phyloP scores from a whole-genome alignment of 2,888 invertebrate genomes.

The Himalopsyche anomala region DNA sequence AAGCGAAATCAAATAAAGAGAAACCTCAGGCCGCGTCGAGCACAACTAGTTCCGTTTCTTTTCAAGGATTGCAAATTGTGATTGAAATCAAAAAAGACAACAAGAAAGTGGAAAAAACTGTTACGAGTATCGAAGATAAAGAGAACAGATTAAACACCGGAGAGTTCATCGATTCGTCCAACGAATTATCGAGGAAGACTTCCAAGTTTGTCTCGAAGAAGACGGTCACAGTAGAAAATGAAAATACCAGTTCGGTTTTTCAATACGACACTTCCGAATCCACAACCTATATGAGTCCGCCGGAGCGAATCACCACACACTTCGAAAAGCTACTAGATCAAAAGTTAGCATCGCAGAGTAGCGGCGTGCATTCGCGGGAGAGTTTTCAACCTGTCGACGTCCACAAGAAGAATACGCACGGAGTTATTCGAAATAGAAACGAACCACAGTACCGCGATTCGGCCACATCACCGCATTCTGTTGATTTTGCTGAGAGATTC shows the following conservation, averaged over 20 bases:
- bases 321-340: slow-evolving; percentile 51
- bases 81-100: slow-evolving; percentile 58
- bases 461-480: not conserved
- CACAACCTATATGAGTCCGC: slow-evolving; percentile 76
- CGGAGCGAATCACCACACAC: slow-evolving; percentile 70
- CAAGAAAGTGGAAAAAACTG: slow-evolving; percentile 44
- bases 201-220: slow-evolving; percentile 56
- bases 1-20: not conserved
- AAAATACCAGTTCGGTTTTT: slow-evolving; percentile 44
- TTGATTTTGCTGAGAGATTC: not conserved
- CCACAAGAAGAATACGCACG: not conserved
- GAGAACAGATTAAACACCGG: not conserved
- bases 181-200: slow-evolving; percentile 59
- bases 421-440: not conserved
- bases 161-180: slow-evolving; percentile 55
- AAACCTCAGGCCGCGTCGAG: slow-evolving; percentile 39
- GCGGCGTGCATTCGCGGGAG: not conserved
- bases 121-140: not conserved
- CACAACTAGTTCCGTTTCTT: slow-evolving; percentile 57
- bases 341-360: not conserved
- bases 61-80: slow-evolving; percentile 62
- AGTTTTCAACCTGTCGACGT: not conserved
- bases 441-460: not conserved
- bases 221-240: slow-evolving; percentile 50
- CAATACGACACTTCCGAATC: slow-evolving; percentile 75